phyloP scores from a whole-genome alignment of 1,140 invertebrate genomes.

The Hypsibius dujardini region DNA sequence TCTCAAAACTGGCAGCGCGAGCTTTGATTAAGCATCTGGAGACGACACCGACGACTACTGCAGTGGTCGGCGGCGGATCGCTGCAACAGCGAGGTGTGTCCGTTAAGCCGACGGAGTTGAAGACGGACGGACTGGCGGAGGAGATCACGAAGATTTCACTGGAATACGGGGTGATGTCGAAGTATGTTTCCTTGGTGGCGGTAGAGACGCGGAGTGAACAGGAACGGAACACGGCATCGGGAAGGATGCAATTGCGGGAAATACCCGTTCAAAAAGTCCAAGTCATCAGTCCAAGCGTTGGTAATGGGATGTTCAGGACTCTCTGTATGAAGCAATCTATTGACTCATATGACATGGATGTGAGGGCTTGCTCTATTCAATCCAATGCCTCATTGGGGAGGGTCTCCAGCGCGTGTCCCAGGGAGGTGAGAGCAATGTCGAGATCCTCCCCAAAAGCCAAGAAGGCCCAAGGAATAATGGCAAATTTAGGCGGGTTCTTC shows the following conservation, averaged over 20 bases:
- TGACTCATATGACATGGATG: neutral
- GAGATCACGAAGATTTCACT: neutral
- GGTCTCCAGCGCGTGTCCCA: too few relatives aligned
- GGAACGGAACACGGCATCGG: too few relatives aligned
- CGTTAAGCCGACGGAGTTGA: slow-evolving; percentile 21
- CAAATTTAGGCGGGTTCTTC: neutral
- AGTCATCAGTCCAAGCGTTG: too few relatives aligned
- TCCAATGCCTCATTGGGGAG: too few relatives aligned
- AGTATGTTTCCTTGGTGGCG: neutral
- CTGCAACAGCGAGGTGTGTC: too few relatives aligned
- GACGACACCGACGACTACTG: slow-evolving; percentile 19
- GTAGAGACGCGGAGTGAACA: too few relatives aligned
- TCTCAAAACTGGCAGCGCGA: too few relatives aligned
- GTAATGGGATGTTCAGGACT: too few relatives aligned
- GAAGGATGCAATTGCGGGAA: too few relatives aligned
- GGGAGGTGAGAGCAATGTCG: neutral
- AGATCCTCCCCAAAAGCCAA: neutral
- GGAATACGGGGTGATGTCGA: neutral
- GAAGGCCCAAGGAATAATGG: neutral
- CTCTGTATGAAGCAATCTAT: neutral
- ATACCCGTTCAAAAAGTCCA: too few relatives aligned
- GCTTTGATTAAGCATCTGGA: neutral
- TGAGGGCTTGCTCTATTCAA: too few relatives aligned
- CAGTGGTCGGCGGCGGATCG: slow-evolving; percentile 12
- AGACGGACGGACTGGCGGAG: slow-evolving; percentile 17